Conservation (phyloP, 2,888 invertebrate species). For the Monochamus alternatus region DNA sequence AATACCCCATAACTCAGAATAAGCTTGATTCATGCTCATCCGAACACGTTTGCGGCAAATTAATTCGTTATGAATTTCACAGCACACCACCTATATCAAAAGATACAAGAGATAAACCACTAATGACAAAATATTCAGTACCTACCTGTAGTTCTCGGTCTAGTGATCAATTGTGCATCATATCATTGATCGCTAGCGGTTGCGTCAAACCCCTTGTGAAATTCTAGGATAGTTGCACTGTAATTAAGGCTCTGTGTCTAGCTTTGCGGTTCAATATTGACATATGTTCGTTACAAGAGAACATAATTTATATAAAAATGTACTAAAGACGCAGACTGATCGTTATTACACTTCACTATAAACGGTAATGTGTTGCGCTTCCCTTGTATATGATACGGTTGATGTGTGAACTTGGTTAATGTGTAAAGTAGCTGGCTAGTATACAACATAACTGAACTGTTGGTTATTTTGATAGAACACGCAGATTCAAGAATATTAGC, state of each 20-base stretch:
- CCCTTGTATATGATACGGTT: too few relatives aligned
- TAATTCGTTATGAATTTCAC: not conserved
- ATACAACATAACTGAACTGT: too few relatives aligned
- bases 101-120: not conserved
- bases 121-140: conserved; percentile 10
- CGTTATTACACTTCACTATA: too few relatives aligned
- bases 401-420: too few relatives aligned
- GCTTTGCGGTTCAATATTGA: not conserved
- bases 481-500: too few relatives aligned
- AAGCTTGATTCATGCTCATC: not conserved
- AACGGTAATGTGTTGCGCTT: too few relatives aligned
- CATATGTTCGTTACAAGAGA: not conserved
- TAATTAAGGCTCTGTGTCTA: conserved; percentile 9
- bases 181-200: not conserved
- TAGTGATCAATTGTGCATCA: conserved; percentile 6
- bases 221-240: conserved; percentile 13
- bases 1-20: not conserved
- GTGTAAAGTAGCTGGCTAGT: too few relatives aligned
- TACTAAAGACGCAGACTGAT: too few relatives aligned
- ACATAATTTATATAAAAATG: too few relatives aligned
- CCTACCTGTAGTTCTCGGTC: not conserved
- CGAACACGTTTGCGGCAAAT: conserved; percentile 1
- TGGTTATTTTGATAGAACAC: too few relatives aligned
- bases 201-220: conserved; percentile 3
- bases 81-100: not conserved